Percentiles rank a stretch among this genome's conserved stretches.
Evolutionary conservation across 2,888 invertebrate genomes (phyloP).

Genomic region (Clostera curtula): DNA sequence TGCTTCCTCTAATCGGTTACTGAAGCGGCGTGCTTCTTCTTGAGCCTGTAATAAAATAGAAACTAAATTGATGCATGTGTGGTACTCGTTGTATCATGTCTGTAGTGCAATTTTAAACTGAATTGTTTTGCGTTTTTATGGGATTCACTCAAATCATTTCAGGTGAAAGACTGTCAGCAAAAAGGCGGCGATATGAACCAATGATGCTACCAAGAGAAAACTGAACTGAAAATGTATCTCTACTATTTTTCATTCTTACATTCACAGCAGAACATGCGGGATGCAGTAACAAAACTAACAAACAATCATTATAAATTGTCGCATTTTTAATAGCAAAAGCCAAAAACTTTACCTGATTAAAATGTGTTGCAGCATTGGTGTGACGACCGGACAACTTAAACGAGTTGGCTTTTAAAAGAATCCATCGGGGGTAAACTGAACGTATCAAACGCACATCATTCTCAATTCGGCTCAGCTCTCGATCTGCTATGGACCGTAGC

Average conservation of each 20-base stretch:
- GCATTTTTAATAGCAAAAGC: background rate
- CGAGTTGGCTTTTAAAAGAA: constrained; percentile 47
- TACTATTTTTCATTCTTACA: too few relatives aligned
- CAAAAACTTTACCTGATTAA: constrained; percentile 48
- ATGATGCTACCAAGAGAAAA: too few relatives aligned
- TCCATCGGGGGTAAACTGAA: constrained; percentile 51
- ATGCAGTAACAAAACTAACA: too few relatives aligned
- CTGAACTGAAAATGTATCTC: too few relatives aligned
- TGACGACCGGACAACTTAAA: constrained; percentile 44
- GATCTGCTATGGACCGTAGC: constrained; percentile 56
- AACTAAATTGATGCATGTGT: background rate
- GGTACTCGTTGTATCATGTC: too few relatives aligned
- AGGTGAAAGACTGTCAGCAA: too few relatives aligned
- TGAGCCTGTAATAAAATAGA: constrained; percentile 24
- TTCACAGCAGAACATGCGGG: too few relatives aligned
- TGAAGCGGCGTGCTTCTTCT: constrained; percentile 42
- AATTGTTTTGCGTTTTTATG: too few relatives aligned
- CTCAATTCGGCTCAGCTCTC: constrained; percentile 47
- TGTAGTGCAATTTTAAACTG: too few relatives aligned
- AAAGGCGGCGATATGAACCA: too few relatives aligned
- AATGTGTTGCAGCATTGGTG: constrained; percentile 27
- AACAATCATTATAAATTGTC: background rate
- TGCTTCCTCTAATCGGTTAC: constrained; percentile 46
- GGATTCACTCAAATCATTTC: too few relatives aligned
- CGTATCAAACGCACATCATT: constrained; percentile 42